These are phyloP conservation scores for Xyliphius kryptos DNA, from an alignment of 2,113 vertebrate genomes.

Conservation along the genomic window DNA sequence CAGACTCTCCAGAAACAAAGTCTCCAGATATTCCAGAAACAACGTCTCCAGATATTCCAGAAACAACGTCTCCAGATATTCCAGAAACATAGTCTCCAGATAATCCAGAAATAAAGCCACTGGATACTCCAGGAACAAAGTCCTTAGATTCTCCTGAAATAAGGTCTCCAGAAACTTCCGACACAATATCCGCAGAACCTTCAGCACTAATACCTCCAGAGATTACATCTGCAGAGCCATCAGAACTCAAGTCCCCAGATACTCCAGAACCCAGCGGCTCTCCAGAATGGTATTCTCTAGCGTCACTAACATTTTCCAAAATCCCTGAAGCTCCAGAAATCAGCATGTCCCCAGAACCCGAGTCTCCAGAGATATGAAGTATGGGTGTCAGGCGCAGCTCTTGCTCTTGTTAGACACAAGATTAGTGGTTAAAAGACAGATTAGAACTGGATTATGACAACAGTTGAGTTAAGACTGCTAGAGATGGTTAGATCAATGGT, in stretches of 20 bases:
- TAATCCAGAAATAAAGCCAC: constrained; percentile 25
- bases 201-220: too few species aligned
- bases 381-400: constrained; percentile 65
- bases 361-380: constrained; percentile 52
- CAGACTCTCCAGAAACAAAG: constrained; percentile 34
- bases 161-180: too few species aligned
- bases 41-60: not conserved
- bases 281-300: too few species aligned
- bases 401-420: constrained; percentile 76
- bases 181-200: too few species aligned
- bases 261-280: too few species aligned
- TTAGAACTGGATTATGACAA: constrained; percentile 45
- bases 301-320: too few species aligned
- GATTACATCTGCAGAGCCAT: not conserved
- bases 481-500: constrained; percentile 43
- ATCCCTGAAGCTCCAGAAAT: too few species aligned
- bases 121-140: too few species aligned
- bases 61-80: constrained; percentile 6
- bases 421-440: constrained; percentile 64
- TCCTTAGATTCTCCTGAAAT: too few species aligned
- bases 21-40: constrained; percentile 38
- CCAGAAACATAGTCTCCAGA: constrained; percentile 41
- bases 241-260: not conserved
- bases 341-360: constrained; percentile 49
- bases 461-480: constrained; percentile 26